Evolutionary conservation across 2,113 vertebrate genomes (phyloP), one percentile per base, ranked within the genome.

Genomic region (Ifrita kowaldi): DNA sequence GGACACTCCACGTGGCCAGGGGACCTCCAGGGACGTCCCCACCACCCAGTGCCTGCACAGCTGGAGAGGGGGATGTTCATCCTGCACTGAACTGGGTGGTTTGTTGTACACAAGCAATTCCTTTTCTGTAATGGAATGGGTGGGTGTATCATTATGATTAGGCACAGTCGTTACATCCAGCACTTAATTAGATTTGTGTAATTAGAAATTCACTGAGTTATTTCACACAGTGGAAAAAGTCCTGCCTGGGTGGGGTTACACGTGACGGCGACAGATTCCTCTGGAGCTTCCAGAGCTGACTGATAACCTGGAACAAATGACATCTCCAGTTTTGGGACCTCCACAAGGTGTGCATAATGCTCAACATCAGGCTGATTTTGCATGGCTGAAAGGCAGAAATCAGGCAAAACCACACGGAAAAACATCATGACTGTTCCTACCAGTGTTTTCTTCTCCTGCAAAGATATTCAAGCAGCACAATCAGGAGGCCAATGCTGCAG

Each of bases 101-200:
- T 62, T 62, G 81, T 2, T 62, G 46, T 46, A 91, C 69, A 95
- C 69, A 75, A 78, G 64, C 73, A 60, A 60, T 49, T 52, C 63
- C 44, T 52, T 67, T 32, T n/a, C 62, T 85, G 46, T 42, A 87
- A 93, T 76, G 37, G 73, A 87, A 82, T 57, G 93, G 84, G 89
- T 75, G 91, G 80, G 69, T 76, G 95, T 50, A 85, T 79, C 74
- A 57, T 53, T 46, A 57, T 26, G 7, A 94, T 95, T 84, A 90
- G 81, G 50, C 84, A 91, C 19, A 94, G 78, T 30, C 0, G 1
- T 87, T 82, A 84, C 89, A 62, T 20, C 65, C 87, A 91, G 81
- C 57, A 63, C 73, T 91, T 97, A 89, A 95, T 96, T 95, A 95
- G 69, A 87, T 80, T 62, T 53, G 74, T 89, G 78, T 82, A 94